Evolutionary conservation across 2,888 invertebrate species (phyloP).

Genomic region (Sturmia bella): DNA sequence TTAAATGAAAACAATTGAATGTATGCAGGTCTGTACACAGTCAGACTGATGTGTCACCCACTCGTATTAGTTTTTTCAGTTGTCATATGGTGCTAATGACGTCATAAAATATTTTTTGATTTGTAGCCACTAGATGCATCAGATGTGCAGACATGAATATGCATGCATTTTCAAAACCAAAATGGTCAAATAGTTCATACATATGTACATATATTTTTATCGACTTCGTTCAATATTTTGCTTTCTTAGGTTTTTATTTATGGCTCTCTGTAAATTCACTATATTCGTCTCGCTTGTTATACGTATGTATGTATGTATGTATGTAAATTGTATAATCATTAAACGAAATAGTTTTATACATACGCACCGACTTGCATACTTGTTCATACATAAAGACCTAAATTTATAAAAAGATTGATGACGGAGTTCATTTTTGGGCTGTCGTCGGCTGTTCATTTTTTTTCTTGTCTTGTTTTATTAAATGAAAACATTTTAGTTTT

Average conservation of each 20-base stretch:
- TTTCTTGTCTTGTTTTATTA: conserved; percentile 39
- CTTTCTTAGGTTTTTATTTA: neutral
- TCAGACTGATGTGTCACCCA: too few species aligned
- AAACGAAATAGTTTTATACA: conserved; percentile 43
- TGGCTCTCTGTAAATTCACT: neutral
- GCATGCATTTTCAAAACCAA: too few species aligned
- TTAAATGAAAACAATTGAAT: too few species aligned
- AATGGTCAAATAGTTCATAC: neutral
- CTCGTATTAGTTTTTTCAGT: too few species aligned
- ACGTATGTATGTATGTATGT: too few species aligned
- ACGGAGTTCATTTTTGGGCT: conserved; percentile 51
- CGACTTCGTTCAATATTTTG: neutral
- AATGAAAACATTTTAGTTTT: conserved; percentile 63
- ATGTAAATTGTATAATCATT: too few species aligned
- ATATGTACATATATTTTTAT: neutral
- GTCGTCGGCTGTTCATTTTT: conserved; percentile 20
- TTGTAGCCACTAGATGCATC: too few species aligned
- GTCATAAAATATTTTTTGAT: too few species aligned
- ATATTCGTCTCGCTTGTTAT: neutral
- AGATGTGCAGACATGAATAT: too few species aligned
- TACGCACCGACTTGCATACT: conserved; percentile 12
- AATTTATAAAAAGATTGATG: conserved; percentile 66
- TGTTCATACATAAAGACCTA: conserved; percentile 51
- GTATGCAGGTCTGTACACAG: too few species aligned
- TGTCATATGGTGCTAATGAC: too few species aligned